phyloP scores from a whole-genome alignment of 2,113 vertebrate species.

The Embiotoca jacksoni region DNA sequence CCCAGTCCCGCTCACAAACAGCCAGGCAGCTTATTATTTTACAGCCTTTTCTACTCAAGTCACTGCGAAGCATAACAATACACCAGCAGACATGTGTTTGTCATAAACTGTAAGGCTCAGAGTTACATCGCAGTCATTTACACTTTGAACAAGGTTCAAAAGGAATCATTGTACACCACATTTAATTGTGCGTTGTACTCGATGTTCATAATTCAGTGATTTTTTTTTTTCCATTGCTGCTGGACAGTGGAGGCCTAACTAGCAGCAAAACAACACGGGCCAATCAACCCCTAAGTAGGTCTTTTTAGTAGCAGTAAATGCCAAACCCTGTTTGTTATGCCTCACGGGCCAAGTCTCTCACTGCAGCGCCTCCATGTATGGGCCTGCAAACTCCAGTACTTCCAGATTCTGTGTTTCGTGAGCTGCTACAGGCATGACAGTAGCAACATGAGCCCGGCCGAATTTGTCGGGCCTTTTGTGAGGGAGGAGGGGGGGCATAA shows the following conservation, averaged over 20 bases:
- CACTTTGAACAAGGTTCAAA: constrained; percentile 69
- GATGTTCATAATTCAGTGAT: constrained; percentile 60
- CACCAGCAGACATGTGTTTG: constrained; percentile 73
- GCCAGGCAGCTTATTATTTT: constrained; percentile 54
- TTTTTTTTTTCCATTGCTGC: constrained; percentile 68
- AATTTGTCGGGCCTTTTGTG: constrained; percentile 32
- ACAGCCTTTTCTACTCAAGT: constrained; percentile 48
- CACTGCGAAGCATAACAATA: constrained; percentile 66
- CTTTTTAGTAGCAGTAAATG: constrained; percentile 64
- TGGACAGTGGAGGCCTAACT: constrained; percentile 53
- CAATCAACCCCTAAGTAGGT: constrained; percentile 63
- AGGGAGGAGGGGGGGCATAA: constrained; percentile 31
- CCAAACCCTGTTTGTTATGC: constrained; percentile 69
- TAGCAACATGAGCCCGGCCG: constrained; percentile 37
- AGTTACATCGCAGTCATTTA: constrained; percentile 62
- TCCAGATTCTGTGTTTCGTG: constrained; percentile 30
- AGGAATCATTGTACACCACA: constrained; percentile 57
- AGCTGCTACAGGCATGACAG: constrained; percentile 48
- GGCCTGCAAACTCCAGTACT: constrained; percentile 25
- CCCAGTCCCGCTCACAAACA: constrained; percentile 45
- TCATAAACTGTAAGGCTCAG: constrained; percentile 64
- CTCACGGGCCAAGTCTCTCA: constrained; percentile 55
- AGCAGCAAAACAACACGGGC: constrained; percentile 55
- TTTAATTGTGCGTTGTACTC: constrained; percentile 62
- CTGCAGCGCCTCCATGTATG: constrained; percentile 61